These are phyloP conservation scores for Ptilonorhynchus violaceus DNA, from an alignment of 2,113 vertebrate genomes.

Conservation along the genomic window DNA sequence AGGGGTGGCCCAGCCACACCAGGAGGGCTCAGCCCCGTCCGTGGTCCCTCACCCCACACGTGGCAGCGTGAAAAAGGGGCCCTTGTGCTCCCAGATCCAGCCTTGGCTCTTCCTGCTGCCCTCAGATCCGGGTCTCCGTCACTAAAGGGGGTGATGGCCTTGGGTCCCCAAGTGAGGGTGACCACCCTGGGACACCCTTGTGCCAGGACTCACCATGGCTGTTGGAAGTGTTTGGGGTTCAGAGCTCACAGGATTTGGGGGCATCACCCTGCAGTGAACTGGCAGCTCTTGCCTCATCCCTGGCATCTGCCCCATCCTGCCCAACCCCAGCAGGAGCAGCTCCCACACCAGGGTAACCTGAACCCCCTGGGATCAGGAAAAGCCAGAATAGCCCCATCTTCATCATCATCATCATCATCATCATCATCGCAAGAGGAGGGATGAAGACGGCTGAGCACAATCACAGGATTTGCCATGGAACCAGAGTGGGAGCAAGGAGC, in stretches of 20 bases:
- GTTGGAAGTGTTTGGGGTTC: neutral
- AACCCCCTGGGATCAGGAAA: rapidly evolving
- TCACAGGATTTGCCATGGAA: neutral
- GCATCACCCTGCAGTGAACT: neutral
- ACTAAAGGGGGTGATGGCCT: neutral
- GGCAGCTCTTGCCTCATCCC: neutral
- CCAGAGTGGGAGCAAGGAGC: rapidly evolving
- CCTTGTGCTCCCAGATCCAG: neutral
- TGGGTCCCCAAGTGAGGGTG: rapidly evolving
- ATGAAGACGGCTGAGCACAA: neutral
- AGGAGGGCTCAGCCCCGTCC: neutral
- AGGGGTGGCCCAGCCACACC: too few relatives aligned
- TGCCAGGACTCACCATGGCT: too few relatives aligned
- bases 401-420: neutral
- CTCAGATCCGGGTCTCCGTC: neutral
- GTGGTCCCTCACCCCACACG: neutral
- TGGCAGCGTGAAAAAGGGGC: neutral
- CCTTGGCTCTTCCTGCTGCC: neutral
- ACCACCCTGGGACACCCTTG: neutral
- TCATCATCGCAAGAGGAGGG: neutral
- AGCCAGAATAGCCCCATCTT: neutral
- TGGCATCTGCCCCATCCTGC: neutral
- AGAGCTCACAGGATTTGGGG: neutral
- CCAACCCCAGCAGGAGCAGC: rapidly evolving
- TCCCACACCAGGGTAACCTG: too few relatives aligned